Base-by-base conservation (phyloP, 2,797 vertebrate genomes). In the Zonotrichia albicollis region DNA sequence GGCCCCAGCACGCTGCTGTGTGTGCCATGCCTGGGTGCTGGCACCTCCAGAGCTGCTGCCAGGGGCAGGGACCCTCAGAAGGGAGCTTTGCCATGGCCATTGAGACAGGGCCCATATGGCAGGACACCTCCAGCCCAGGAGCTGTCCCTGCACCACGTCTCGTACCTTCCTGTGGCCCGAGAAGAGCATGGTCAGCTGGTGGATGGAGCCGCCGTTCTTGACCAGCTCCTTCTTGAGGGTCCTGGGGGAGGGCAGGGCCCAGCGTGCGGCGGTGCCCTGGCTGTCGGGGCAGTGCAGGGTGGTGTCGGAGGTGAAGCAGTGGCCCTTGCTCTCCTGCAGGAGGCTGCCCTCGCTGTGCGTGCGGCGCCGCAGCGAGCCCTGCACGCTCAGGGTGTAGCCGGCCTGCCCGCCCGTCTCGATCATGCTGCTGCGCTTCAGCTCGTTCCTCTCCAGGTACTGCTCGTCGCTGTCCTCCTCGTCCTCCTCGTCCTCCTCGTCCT, bases 331-430 rank as follows among this genome's bases (percentile, higher is more conserved):
- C 96, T 99, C 99, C 97, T 99, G 99, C 94, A 99, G 98, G 40
- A 99, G 98, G 96, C 99, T 99, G 90, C 99, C 99, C 92, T 99
- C 99, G 2, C 99, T 99, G 98, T 99, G 99, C 0, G 99, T 99
- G 89, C 99, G 98, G 87, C 99, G 97, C 66, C 99, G 98, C 74
- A 99, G 98, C 0, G 99, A 99, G 84, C 98, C 98, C 98, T 99
- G 99, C 88, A 99, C 98, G 0, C 98, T 98, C 61, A 99, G 98
- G 0, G 97, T 98, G 68, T 98, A 98, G 27, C 98, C 97, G 1
- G 98, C 97, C 96, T 98, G 98, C 0, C 98, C 98, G 1, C 98
- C 97, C 9, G 98, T 97, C 96, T 99, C 99, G 2, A 99, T 98
- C 98, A 99, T 98, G 97, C 99, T 99, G 97, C 98, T 98, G 46